phyloP scores from a whole-genome alignment of 2,113 vertebrate genomes.

The Campylomormyrus tamandua region DNA sequence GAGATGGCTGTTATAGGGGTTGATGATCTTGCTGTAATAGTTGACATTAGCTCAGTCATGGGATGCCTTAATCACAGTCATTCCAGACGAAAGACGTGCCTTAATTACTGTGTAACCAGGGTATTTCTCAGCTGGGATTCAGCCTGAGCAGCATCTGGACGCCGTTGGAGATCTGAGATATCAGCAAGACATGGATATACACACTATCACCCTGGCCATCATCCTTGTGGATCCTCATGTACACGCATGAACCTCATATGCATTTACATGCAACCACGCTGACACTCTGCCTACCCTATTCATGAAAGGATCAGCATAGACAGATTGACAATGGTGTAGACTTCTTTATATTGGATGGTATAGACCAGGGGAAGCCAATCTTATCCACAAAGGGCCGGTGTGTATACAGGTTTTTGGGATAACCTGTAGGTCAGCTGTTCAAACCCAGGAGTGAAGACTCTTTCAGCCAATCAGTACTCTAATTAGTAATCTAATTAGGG shows the following conservation, averaged over 20 bases:
- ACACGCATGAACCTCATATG: neutral
- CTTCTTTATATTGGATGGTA: neutral
- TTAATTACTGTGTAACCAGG: neutral
- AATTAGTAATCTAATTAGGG: too few species aligned
- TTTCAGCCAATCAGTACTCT: too few species aligned
- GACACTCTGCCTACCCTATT: neutral
- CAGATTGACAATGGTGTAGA: neutral
- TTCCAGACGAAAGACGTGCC: neutral
- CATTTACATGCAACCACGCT: neutral
- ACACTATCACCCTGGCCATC: neutral
- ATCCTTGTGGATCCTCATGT: neutral
- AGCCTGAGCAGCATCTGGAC: neutral
- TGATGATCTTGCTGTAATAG: neutral
- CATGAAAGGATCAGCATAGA: neutral
- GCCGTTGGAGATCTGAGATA: neutral
- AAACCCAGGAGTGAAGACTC: too few species aligned
- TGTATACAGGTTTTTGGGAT: too few species aligned
- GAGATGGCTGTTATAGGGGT: neutral
- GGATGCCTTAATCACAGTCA: slow-evolving; percentile 13
- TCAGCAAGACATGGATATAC: neutral
- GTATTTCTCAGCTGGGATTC: slow-evolving; percentile 5
- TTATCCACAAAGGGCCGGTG: too few species aligned
- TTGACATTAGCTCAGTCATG: neutral
- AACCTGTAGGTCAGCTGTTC: too few species aligned
- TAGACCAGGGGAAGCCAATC: too few species aligned